Evolutionary conservation across 2,113 vertebrate species (phyloP).

Genomic region (Tragelaphus imberbis): DNA sequence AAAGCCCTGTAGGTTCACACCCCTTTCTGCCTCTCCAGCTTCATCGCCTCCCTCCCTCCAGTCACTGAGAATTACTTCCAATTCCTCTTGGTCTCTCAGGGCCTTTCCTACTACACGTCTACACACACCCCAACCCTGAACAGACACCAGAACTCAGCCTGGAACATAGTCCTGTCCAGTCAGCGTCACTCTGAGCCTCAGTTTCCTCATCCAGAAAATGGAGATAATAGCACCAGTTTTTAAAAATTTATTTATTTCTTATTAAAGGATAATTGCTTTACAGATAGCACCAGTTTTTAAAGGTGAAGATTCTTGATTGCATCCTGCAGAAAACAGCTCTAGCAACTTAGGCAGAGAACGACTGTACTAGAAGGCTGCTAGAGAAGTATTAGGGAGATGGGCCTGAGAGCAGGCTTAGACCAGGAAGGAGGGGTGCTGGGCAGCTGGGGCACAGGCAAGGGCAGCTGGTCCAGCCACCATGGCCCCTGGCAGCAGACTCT

Average conservation of each 20-base stretch:
- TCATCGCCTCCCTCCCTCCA: background rate
- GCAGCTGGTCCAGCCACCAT: accelerated
- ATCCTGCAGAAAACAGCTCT: background rate
- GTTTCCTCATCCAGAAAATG: background rate
- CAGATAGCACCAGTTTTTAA: background rate
- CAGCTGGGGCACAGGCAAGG: background rate
- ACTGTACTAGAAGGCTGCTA: background rate
- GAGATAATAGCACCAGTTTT: background rate
- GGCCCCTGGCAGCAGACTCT: accelerated
- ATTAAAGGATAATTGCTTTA: no score
- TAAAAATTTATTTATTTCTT: no score
- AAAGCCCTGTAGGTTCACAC: accelerated
- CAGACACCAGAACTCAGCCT: background rate
- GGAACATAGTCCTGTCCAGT: background rate
- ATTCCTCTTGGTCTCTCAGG: background rate
- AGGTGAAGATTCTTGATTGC: background rate
- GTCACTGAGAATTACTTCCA: background rate
- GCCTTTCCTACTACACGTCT: background rate
- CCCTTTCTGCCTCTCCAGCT: background rate
- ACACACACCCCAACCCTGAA: background rate
- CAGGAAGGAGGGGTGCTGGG: background rate
- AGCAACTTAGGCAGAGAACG: background rate
- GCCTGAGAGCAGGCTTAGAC: background rate
- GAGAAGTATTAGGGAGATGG: background rate
- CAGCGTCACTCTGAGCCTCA: background rate